Percentiles rank a stretch among this genome's conserved stretches.
phyloP scores from a whole-genome alignment of 2,797 vertebrate genomes.

The Amblyraja radiata region DNA sequence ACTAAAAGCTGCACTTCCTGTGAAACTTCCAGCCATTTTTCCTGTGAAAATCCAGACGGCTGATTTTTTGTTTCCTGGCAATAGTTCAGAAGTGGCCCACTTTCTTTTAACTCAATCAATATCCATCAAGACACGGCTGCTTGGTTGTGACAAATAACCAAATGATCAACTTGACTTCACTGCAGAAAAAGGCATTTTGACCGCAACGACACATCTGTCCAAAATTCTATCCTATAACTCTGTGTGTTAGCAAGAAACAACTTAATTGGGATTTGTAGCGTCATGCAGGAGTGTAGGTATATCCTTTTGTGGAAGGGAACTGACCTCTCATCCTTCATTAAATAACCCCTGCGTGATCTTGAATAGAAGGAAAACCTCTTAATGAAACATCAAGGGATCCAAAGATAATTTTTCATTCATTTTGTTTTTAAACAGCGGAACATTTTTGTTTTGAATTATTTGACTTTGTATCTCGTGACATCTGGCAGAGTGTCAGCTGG shows the following conservation, averaged over 20 bases:
- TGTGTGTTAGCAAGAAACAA: background rate
- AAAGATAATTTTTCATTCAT: background rate
- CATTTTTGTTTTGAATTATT: background rate
- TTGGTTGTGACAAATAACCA: background rate
- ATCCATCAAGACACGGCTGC: background rate
- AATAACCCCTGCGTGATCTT: background rate
- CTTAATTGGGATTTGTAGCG: background rate
- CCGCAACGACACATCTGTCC: background rate
- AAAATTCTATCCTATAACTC: background rate
- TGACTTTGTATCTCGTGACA: background rate
- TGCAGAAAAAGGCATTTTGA: background rate
- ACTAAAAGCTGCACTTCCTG: constrained; percentile 79
- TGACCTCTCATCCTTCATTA: constrained; percentile 1
- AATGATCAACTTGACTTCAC: constrained; percentile 16
- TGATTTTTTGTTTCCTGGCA: constrained; percentile 84
- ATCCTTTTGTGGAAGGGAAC: constrained; percentile 10
- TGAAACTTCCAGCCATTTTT: constrained; percentile 80
- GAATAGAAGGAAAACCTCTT: constrained; percentile 18
- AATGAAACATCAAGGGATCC: constrained; percentile 11
- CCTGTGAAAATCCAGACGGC: constrained; percentile 91
- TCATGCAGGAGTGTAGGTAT: background rate
- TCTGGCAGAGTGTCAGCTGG: background rate
- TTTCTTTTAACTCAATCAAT: constrained; percentile 30
- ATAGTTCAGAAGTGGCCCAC: constrained; percentile 58
- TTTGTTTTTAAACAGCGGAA: background rate